These are phyloP conservation scores for Sebastes taczanowskii DNA, from an alignment of 2,797 vertebrate species.

Conservation along the genomic window DNA sequence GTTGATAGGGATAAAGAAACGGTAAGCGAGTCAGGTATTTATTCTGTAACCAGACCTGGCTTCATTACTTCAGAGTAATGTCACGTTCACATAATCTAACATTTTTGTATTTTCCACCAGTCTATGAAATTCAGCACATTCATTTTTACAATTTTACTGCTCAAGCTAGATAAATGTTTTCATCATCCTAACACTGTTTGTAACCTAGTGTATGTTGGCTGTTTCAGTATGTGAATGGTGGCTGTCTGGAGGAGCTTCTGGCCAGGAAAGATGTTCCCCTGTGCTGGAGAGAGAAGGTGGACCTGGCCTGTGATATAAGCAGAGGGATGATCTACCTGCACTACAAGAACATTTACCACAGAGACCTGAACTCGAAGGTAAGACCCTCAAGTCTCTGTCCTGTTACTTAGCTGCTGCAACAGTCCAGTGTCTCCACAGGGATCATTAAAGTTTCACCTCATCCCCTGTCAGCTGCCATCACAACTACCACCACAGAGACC, in stretches of 20 bases:
- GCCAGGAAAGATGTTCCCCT: slow-evolving; percentile 82
- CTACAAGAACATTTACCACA: slow-evolving; percentile 92
- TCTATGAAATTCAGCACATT: not conserved
- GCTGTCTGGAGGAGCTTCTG: slow-evolving; percentile 89
- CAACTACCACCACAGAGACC: not conserved
- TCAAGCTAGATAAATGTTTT: not conserved
- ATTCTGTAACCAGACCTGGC: not conserved
- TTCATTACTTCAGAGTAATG: not conserved
- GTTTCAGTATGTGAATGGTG: slow-evolving; percentile 87
- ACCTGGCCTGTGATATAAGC: slow-evolving; percentile 88
- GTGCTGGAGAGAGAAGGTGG: slow-evolving; percentile 89
- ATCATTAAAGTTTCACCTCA: not conserved
- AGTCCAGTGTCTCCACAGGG: not conserved
- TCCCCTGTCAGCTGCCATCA: not conserved
- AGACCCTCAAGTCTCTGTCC: not conserved
- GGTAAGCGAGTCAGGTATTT: not conserved
- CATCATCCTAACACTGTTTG: not conserved
- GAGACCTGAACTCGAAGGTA: slow-evolving; percentile 93
- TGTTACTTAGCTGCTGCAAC: not conserved
- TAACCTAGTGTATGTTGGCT: not conserved
- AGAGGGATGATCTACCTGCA: slow-evolving; percentile 92
- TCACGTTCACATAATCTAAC: not conserved
- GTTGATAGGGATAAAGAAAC: slow-evolving; percentile 10
- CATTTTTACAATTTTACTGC: not conserved
- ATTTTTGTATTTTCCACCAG: not conserved